Evolutionary conservation across 2,113 vertebrate species (phyloP), one percentile per base, ranked within the genome.

Genomic region (Rhineura floridana): DNA sequence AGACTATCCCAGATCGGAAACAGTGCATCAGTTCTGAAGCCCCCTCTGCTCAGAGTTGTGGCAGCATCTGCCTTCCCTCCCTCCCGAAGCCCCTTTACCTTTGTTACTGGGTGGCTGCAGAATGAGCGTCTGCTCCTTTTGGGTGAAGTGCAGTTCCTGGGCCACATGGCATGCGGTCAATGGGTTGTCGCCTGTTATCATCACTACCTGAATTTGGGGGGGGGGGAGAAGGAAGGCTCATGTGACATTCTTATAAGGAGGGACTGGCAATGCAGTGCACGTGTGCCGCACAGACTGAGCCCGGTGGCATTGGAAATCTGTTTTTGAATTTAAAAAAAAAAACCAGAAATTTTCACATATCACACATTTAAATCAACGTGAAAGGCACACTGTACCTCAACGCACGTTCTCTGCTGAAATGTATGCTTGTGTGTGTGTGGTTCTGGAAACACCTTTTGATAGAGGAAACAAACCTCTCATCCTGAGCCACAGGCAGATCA

Each of bases 131-230:
- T 97, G 97, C 1, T 96, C 95, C 89, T 97, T 98, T 92, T 97
- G 97, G 28, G 98, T 98, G 94, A 99, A 99, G 93, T 98, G 97
- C 0, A 99, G 98, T 90, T 99, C 99, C 92, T 97, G 97, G 5
- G 99, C 99, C 75, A 99, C 99, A 0, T 99, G 99, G 93, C 99
- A 99, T 1, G 99, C 99, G 0, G 99, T 99, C 39, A 99, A 96
- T 0, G 98, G 98, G 90, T 98, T 99, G 95, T 99, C 98, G 0
- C 99, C 99, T 0, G 99, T 99, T 93, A 99, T 99, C 99, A 99
- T 99, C 90, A 99, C 98, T 91, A 99, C 98, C 98, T 99, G 95
- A 28, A n/a, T n/a, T n/a, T n/a, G 65, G 70, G 62, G 70, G 19
- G 19, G 17, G 86, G 23, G 42, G 72, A 0, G 0, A n/a, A 48